phyloP scores from a whole-genome alignment of 2,888 invertebrate genomes.

The Drosophila koepferae region DNA sequence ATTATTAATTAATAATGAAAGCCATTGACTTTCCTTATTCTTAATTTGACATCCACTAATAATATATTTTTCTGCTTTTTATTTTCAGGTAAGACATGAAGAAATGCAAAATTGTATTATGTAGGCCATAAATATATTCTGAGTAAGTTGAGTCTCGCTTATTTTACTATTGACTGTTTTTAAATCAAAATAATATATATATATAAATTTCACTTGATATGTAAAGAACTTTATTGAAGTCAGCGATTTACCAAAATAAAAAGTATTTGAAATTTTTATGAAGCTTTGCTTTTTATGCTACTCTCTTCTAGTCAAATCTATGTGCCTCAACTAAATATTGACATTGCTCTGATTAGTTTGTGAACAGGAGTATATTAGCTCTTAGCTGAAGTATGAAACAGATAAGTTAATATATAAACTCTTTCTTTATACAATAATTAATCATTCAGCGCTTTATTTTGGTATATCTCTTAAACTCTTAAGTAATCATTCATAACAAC shows the following conservation, averaged over 20 bases:
- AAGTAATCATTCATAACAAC: too few relatives aligned
- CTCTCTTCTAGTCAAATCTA: slow-evolving; percentile 14
- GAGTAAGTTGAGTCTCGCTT: slow-evolving; percentile 7
- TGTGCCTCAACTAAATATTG: slow-evolving; percentile 12
- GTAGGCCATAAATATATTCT: background rate
- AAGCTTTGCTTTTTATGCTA: background rate
- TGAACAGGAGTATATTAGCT: background rate
- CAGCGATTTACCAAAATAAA: slow-evolving; percentile 5
- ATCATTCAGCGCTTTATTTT: too few relatives aligned
- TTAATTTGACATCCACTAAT: background rate
- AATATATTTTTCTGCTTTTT: slow-evolving; percentile 8
- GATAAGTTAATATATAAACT: too few relatives aligned
- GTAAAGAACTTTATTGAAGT: background rate
- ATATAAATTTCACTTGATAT: background rate
- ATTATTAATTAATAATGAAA: too few relatives aligned
- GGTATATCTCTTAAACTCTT: too few relatives aligned
- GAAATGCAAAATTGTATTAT: too few relatives aligned
- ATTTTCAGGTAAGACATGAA: slow-evolving; percentile 43
- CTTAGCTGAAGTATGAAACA: background rate
- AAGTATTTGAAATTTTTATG: slow-evolving; percentile 17
- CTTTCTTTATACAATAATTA: too few relatives aligned
- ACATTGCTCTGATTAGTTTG: background rate
- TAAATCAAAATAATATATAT: background rate
- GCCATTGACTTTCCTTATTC: too few relatives aligned
- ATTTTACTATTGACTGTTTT: too few relatives aligned